Evolutionary conservation across 2,113 vertebrate genomes (phyloP), one percentile per base, ranked within the genome.

Genomic region (Onychostruthus taczanowskii): DNA sequence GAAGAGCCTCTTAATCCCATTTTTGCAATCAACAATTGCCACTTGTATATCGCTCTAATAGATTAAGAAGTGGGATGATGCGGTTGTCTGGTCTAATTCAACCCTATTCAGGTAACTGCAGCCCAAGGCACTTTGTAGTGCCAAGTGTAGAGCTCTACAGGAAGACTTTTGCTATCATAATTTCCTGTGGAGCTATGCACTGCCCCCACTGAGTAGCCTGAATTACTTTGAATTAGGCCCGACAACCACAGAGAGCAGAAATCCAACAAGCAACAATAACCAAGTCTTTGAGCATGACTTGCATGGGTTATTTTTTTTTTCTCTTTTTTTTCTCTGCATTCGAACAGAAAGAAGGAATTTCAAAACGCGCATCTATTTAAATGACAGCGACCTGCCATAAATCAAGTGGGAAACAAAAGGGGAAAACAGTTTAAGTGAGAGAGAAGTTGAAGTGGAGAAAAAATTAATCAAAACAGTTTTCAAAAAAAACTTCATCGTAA

Each of bases 91-190:
- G 98, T 99, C 98, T 98, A 98, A 99, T 99, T 99, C 99, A 98
- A 98, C 98, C 98, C 98, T 98, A 99, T 99, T 99, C 98, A 99
- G 99, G 99, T 99, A 99, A 98, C 96, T 96, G 98, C 98, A 98
- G 98, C 98, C 97, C 2, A 61, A 98, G 97, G 98, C 98, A 99
- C 99, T 99, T 99, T 99, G 99, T 99, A 99, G 98, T 99, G 98
- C 98, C 98, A 98, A 99, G 98, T 98, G 97, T 98, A 97, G 97
- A 98, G 98, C 98, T 98, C 98, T 97, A 99, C 98, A 99, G 99
- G 99, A 99, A 99, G 98, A 99, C 98, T 98, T 99, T 99, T 99
- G 99, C 98, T 98, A 99, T 99, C 98, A 99, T 99, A 99, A 99
- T 99, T 99, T 99, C 99, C 99, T 99, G 99, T 98, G 98, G 98